Evolutionary conservation across 2,113 vertebrate genomes (phyloP).

Genomic region (Pachypanchax playfairii): DNA sequence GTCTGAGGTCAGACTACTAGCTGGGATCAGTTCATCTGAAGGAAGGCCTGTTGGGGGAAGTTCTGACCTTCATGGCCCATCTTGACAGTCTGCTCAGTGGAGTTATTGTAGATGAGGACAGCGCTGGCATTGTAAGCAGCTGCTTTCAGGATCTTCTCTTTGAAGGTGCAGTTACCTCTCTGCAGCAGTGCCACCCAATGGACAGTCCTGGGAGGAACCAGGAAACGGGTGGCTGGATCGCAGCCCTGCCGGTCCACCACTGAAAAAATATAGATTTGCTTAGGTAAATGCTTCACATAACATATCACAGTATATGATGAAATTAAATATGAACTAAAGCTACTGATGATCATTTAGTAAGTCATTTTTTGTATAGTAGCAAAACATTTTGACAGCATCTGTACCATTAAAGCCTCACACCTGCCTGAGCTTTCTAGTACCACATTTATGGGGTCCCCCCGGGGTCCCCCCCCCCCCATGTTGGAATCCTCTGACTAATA

Average conservation of each 20-base stretch:
- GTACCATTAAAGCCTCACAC: no score
- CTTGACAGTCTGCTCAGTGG: conserved; percentile 89
- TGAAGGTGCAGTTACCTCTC: conserved; percentile 96
- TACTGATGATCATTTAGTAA: no score
- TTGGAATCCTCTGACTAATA: no score
- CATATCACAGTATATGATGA: background rate
- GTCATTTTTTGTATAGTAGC: no score
- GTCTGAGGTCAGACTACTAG: background rate
- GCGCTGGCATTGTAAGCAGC: conserved; percentile 91
- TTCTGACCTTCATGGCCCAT: conserved; percentile 96
- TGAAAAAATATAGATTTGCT: conserved; percentile 55
- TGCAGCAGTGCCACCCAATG: conserved; percentile 97
- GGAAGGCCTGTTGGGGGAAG: background rate
- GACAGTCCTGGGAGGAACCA: conserved; percentile 87
- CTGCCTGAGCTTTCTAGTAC: no score
- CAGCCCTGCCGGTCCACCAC: conserved; percentile 94
- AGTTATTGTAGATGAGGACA: conserved; percentile 96
- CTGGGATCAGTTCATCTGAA: background rate
- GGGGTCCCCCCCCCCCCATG: no score
- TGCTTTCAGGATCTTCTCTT: conserved; percentile 94
- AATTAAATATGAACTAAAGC: no score
- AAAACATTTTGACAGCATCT: no score
- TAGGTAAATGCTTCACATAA: conserved; percentile 8
- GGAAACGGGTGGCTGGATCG: conserved; percentile 90
- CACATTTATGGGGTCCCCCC: no score